phyloP scores from a whole-genome alignment of 2,797 vertebrate species.

The Leuciscus waleckii region DNA sequence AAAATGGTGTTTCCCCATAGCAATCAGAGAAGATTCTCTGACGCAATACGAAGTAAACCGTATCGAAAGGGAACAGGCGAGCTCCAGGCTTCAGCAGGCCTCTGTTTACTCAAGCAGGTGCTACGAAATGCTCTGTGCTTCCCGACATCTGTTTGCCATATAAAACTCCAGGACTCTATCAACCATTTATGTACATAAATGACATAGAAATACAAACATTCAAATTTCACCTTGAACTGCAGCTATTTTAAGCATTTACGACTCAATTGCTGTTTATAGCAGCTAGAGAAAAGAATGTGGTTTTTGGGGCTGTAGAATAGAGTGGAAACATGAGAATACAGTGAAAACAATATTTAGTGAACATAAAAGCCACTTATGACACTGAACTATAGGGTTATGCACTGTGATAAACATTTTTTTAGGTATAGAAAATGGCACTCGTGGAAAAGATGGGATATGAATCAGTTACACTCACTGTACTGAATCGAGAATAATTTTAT shows the following conservation, averaged over 20 bases:
- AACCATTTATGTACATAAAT: slow-evolving; percentile 73
- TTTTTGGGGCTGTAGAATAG: neutral
- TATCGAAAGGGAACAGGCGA: slow-evolving; percentile 15
- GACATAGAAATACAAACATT: slow-evolving; percentile 73
- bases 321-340: slow-evolving; percentile 40
- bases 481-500: slow-evolving; percentile 63
- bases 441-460: slow-evolving; percentile 40
- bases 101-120: slow-evolving; percentile 83
- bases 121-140: slow-evolving; percentile 52
- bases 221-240: slow-evolving; percentile 45
- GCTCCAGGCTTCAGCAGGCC: slow-evolving; percentile 51
- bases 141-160: slow-evolving; percentile 80
- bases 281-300: slow-evolving; percentile 14
- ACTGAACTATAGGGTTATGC: neutral
- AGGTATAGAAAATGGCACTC: slow-evolving; percentile 14
- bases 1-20: too few relatives aligned
- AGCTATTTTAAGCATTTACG: slow-evolving; percentile 55
- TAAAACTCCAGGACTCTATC: slow-evolving; percentile 76
- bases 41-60: too few relatives aligned
- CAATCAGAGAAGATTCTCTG: too few relatives aligned
- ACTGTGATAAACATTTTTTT: slow-evolving; percentile 36
- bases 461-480: slow-evolving; percentile 45
- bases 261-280: slow-evolving; percentile 45
- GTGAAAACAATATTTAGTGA: neutral
- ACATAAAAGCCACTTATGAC: neutral